These are phyloP conservation scores for Geophilus truncorum DNA, from an alignment of 2,888 invertebrate genomes.

Conservation along the genomic window DNA sequence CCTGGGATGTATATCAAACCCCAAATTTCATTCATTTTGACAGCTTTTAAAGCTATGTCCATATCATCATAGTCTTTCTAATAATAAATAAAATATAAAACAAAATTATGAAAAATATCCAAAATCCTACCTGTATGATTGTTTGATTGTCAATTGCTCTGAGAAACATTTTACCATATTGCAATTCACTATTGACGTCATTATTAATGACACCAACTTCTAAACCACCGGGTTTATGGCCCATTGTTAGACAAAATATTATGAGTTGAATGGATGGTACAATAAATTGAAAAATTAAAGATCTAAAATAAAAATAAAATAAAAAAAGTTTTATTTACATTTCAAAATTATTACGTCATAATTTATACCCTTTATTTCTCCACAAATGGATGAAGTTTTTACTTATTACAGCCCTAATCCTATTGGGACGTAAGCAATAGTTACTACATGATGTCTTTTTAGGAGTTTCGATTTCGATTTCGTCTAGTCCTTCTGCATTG, in stretches of 20 bases:
- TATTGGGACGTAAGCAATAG: constrained; percentile 27
- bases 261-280: constrained; percentile 50
- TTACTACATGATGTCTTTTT: background rate
- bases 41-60: background rate
- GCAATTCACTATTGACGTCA: constrained; percentile 40
- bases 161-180: background rate
- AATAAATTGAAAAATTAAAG: constrained; percentile 49
- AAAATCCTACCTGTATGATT: background rate
- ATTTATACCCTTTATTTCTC: constrained; percentile 35
- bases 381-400: constrained; percentile 34
- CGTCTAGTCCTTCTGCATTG: background rate
- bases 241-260: constrained; percentile 46
- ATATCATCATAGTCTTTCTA: background rate
- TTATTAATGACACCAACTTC: constrained; percentile 49
- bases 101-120: background rate
- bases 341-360: background rate
- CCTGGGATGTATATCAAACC: constrained; percentile 35
- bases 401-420: constrained; percentile 30
- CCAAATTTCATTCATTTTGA: constrained; percentile 31
- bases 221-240: constrained; percentile 45
- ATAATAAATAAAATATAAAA: background rate
- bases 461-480: background rate
- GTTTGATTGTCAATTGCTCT: background rate
- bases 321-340: background rate
- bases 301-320: constrained; percentile 41